Evolutionary conservation across 2,888 invertebrate species (phyloP).

Genomic region (Chrysotoxum bicinctum): DNA sequence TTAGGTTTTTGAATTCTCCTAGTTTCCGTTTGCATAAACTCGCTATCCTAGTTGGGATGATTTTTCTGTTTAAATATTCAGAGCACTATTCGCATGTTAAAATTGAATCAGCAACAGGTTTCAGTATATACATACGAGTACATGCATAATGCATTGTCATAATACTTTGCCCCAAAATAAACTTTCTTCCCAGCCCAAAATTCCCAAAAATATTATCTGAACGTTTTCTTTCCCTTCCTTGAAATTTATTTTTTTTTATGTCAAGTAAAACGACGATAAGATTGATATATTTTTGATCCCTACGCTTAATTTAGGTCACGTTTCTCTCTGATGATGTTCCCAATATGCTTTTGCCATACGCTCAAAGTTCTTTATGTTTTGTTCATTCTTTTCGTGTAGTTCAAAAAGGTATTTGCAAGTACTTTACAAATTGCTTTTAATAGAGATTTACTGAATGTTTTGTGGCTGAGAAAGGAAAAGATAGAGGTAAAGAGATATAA

Average conservation of each 20-base stretch:
- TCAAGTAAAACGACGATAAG: slow-evolving; percentile 12
- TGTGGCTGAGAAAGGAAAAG: not conserved
- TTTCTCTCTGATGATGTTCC: slow-evolving; percentile 50
- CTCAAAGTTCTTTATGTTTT: not conserved
- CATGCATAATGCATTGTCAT: not conserved
- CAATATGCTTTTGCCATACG: slow-evolving; percentile 39
- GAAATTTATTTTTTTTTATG: not conserved
- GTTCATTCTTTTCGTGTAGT: slow-evolving; percentile 27
- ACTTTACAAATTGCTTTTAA: slow-evolving; percentile 71
- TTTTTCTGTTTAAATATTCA: not conserved
- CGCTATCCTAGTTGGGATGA: not conserved
- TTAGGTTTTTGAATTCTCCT: not conserved
- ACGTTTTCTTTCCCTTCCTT: not conserved
- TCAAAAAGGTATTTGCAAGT: slow-evolving; percentile 69
- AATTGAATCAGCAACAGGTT: slow-evolving; percentile 8
- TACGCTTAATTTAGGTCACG: slow-evolving; percentile 68
- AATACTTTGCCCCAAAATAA: not conserved
- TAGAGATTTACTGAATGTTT: slow-evolving; percentile 64
- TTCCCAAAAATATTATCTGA: too few relatives aligned
- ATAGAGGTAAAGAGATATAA: not conserved
- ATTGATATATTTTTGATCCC: slow-evolving; percentile 61
- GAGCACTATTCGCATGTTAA: not conserved
- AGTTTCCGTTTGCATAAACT: not conserved
- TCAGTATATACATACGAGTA: too few relatives aligned
- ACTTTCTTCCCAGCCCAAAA: not conserved